Evolutionary conservation across 2,113 vertebrate genomes (phyloP).

Genomic region (Stercorarius parasiticus): DNA sequence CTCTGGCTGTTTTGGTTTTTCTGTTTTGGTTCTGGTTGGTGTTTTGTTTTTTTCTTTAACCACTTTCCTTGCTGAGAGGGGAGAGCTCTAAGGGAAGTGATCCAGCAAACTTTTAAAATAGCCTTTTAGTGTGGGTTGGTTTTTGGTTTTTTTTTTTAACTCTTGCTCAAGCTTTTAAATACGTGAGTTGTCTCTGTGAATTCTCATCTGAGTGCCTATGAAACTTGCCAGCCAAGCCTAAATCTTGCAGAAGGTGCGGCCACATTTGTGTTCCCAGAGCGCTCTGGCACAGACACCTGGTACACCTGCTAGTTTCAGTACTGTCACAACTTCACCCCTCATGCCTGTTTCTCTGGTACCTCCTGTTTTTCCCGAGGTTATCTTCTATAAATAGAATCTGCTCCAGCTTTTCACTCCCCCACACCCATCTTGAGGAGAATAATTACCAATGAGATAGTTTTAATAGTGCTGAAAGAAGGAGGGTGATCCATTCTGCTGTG

Average conservation of each 20-base stretch:
- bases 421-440: slow-evolving; percentile 28
- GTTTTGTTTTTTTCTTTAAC: neutral
- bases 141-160: neutral
- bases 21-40: neutral
- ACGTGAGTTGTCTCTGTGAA: neutral
- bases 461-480: slow-evolving; percentile 23
- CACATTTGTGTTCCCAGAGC: neutral
- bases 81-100: neutral
- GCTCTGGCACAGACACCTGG: slow-evolving; percentile 46
- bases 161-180: slow-evolving; percentile 46
- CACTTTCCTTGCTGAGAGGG: neutral
- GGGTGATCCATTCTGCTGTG: neutral
- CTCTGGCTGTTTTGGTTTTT: neutral
- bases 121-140: neutral
- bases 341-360: slow-evolving; percentile 61
- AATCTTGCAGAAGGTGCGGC: slow-evolving; percentile 15
- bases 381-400: slow-evolving; percentile 56
- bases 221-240: slow-evolving; percentile 42
- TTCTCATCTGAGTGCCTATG: neutral
- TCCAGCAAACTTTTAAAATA: slow-evolving; percentile 20
- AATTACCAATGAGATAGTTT: slow-evolving; percentile 26
- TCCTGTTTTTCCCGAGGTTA: slow-evolving; percentile 59
- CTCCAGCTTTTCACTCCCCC: slow-evolving; percentile 38
- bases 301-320: slow-evolving; percentile 38
- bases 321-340: slow-evolving; percentile 49